Conservation (phyloP, 1,140 invertebrate species). For the Diprion similis region DNA sequence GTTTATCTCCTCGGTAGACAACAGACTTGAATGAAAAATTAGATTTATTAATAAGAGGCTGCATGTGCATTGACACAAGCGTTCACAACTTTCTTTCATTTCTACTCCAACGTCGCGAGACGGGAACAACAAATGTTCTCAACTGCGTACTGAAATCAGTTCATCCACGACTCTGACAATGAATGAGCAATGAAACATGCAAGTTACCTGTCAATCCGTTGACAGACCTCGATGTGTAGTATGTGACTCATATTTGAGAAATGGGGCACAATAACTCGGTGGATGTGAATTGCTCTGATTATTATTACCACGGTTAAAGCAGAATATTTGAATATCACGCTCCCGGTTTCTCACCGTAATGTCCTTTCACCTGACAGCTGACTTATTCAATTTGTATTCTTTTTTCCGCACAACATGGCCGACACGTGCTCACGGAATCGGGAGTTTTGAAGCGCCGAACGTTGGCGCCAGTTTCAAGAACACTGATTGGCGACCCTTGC, state of each 20-base stretch:
- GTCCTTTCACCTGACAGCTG: background rate
- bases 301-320: background rate
- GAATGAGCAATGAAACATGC: constrained; percentile 9
- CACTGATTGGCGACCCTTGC: background rate
- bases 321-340: background rate
- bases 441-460: background rate
- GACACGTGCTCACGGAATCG: background rate
- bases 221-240: constrained; percentile 52
- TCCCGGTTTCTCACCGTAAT: background rate
- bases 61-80: background rate
- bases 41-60: background rate
- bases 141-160: background rate
- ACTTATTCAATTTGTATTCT: background rate
- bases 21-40: constrained; percentile 35
- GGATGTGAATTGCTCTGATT: background rate
- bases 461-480: background rate
- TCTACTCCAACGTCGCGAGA: too few relatives aligned
- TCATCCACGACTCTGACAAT: background rate
- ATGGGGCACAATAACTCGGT: too few relatives aligned
- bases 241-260: constrained; percentile 30
- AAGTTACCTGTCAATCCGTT: constrained; percentile 43
- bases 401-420: background rate
- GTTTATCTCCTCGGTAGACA: constrained; percentile 32
- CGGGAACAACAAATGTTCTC: too few relatives aligned
- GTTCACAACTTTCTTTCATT: too few relatives aligned